phyloP scores from a whole-genome alignment of 2,113 vertebrate genomes.

The Alethe diademata region DNA sequence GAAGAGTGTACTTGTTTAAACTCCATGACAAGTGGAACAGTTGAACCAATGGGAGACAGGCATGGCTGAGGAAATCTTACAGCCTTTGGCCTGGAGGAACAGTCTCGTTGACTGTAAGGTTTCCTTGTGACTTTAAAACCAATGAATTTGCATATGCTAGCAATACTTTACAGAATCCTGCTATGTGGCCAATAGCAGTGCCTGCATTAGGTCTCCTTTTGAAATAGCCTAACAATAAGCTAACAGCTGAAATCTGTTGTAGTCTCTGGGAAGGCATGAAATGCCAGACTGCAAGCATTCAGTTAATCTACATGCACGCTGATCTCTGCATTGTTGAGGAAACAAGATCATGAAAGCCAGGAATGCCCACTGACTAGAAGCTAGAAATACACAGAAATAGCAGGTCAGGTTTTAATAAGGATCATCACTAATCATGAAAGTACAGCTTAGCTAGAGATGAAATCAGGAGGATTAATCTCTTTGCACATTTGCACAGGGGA shows the following conservation, averaged over 20 bases:
- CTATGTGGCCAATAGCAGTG: neutral
- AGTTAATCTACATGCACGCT: fast-evolving
- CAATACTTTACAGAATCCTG: neutral
- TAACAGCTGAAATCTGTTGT: neutral
- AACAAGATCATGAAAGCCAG: neutral
- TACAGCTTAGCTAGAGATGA: neutral
- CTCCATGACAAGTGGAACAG: neutral
- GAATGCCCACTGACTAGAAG: neutral
- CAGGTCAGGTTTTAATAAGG: neutral
- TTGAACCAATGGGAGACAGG: neutral
- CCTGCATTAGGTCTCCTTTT: neutral
- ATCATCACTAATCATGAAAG: neutral
- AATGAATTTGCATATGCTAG: neutral
- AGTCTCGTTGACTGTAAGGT: neutral
- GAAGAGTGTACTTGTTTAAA: neutral
- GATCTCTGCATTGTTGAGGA: neutral
- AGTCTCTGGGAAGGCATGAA: neutral
- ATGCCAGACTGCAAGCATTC: neutral
- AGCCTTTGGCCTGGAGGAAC: neutral
- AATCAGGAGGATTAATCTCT: neutral
- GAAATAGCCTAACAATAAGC: neutral
- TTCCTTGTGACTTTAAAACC: neutral
- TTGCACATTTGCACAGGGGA: neutral
- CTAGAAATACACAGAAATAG: neutral
- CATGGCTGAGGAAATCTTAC: neutral